Percentiles rank a stretch among this genome's conserved stretches.
These are phyloP conservation scores for Helleia helle DNA, from an alignment of 2,888 invertebrate genomes.

Conservation along the genomic window DNA sequence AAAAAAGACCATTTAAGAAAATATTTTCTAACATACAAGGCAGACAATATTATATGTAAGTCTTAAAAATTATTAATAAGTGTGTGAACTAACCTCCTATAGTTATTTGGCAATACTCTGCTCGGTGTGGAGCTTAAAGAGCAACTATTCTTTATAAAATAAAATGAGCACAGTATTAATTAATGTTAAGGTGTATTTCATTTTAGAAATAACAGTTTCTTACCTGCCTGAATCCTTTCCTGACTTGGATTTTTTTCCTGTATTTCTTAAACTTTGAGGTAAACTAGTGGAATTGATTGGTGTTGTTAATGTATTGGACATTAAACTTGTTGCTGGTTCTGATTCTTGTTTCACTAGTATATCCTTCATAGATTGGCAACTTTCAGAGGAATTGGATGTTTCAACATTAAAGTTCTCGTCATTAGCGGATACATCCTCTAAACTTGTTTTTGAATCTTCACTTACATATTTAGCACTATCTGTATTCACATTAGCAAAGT, in stretches of 20 bases:
- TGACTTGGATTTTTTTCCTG: constrained; percentile 50
- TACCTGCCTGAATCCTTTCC: constrained; percentile 62
- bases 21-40: too few relatives aligned
- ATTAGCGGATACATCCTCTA: constrained; percentile 61
- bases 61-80: too few relatives aligned
- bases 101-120: too few relatives aligned
- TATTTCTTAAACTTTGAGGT: constrained; percentile 39
- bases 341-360: constrained; percentile 45
- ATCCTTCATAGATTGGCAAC: constrained; percentile 64
- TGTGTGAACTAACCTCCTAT: too few relatives aligned
- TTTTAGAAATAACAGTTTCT: too few relatives aligned
- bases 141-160: too few relatives aligned
- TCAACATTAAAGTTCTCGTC: constrained; percentile 68
- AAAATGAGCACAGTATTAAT: too few relatives aligned
- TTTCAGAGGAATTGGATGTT: constrained; percentile 65
- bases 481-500: constrained; percentile 45
- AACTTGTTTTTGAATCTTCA: constrained; percentile 63
- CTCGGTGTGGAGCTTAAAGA: too few relatives aligned
- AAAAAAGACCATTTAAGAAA: too few relatives aligned
- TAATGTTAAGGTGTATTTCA: too few relatives aligned
- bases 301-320: constrained; percentile 42
- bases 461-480: constrained; percentile 57
- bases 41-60: too few relatives aligned
- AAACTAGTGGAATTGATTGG: constrained; percentile 44
- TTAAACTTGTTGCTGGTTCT: constrained; percentile 39